A percentile compares a stretch with the other conserved stretches of the same genome.
phyloP scores from a whole-genome alignment of 2,113 vertebrate genomes.

The Dasyornis broadbenti region DNA sequence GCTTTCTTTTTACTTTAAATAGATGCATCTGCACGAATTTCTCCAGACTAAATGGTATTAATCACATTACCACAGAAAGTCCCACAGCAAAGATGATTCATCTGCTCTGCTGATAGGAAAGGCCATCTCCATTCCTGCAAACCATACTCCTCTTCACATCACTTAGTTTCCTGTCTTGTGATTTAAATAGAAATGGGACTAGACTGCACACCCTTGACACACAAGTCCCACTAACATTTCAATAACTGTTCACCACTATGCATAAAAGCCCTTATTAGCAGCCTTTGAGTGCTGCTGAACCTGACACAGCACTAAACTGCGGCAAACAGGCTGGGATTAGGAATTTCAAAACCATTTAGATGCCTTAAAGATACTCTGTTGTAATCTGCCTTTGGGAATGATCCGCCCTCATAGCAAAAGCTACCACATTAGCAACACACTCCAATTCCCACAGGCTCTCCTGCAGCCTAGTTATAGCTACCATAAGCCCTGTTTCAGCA shows the following conservation, averaged over 20 bases:
- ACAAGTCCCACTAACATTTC: background rate
- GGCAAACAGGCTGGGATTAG: conserved; percentile 19
- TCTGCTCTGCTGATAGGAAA: background rate
- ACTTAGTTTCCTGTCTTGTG: background rate
- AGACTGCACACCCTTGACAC: background rate
- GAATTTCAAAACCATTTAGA: conserved; percentile 42
- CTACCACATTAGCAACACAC: rapidly evolving
- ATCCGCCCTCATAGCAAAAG: background rate
- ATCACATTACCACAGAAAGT: background rate
- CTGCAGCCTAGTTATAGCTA: background rate
- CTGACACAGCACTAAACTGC: background rate
- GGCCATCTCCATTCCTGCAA: background rate
- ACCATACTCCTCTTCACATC: background rate
- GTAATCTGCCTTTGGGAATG: background rate
- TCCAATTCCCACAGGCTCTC: background rate
- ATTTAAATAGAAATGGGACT: conserved; percentile 2
- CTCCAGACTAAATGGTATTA: background rate
- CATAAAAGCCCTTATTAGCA: background rate
- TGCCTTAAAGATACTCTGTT: background rate
- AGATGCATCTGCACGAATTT: background rate
- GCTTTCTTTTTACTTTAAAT: background rate
- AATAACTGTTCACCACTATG: background rate
- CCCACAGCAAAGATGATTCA: background rate
- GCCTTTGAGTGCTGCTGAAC: background rate
- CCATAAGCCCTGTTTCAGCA: background rate